Base-by-base conservation (phyloP, 2,113 vertebrate genomes). In the Mirounga angustirostris region DNA sequence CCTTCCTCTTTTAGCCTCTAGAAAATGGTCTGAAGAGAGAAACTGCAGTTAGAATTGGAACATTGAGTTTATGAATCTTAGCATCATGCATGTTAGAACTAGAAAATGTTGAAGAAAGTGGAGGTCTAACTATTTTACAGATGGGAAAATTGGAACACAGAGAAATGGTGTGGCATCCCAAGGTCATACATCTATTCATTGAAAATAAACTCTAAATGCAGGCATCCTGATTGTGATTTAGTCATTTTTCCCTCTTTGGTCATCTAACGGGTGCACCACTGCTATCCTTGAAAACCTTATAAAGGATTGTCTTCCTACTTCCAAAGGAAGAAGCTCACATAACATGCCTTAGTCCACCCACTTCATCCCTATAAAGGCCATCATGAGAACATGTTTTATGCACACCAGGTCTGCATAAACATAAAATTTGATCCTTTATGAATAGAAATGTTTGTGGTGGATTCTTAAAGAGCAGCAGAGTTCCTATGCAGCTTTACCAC, bases 331-430 rank as follows among this genome's bases (percentile, higher is more conserved):
- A 92, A 69, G 59, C 76, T 73, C 84, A 79, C 22, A 4, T 65
- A 59, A 43, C 83, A 80, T 40, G 24, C n/a, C 69, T 59, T 33
- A 36, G 58, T 71, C 80, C 85, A 43, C 87, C 95, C 71, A 78
- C 58, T 95, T 84, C 58, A 19, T 95, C 73, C 69, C 83, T 86
- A 33, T 86, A 97, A 96, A 94, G 76, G 13, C 65, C 46, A 69
- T 97, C 46, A 93, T 89, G 93, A 95, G 85, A 95, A 80, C 85
- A 93, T 74, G 40, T 56, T 93, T 94, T 28, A 61, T 85, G 52
- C 1, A 24, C 54, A 61, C 40, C 74, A 24, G 61, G 82, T 94
- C 82, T 76, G 61, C 50, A 89, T 71, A 65, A 59, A 87, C 65
- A 71, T 92, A 89, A 92, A 91, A 93, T 79, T 22, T 59, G 78